Evolutionary conservation across 1,140 invertebrate genomes (phyloP), one percentile per base, ranked within the genome.

Genomic region (Eriocheir sinensis): DNA sequence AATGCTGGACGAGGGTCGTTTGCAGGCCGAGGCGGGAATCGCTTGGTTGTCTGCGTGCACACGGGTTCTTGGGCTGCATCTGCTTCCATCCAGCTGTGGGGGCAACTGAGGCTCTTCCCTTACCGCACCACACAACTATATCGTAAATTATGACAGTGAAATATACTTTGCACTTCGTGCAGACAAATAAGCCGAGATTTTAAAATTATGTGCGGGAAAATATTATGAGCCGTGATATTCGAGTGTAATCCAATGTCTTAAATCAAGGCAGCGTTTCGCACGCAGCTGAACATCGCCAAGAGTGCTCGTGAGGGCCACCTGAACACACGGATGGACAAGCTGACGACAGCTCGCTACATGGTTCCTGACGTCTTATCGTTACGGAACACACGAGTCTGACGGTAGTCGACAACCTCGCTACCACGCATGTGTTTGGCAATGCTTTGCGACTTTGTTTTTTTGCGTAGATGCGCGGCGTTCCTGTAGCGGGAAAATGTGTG

Each of bases 271-370:
- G 40, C 4, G 12, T 38, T 15, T 30, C 83, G 15, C 40, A 36
- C 83, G 9, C 21, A 3, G 0, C 40, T 15, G 83, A 38, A 85
- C 83, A 41, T n/a, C 34, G 34, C 30, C 83, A 36, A 38, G 60
- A 72, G 60, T n/a, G 3, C 4, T 81, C 4, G 27, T 34, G 30
- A 15, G 40, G 40, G n/a, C n/a, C 34, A 83, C n/a, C 80, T 86
- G 83, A 12, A 89, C 38, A 89, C 38, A 89, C 38, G 40, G 38
- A 44, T 27, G n/a, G 41, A 89, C 41, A 53, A 44, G 21, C 48
- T 90, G 89, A 72, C 48, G 89, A 90, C 89, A 90, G 89, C 32
- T 72, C 41, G 32, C n/a, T 90, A 90, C 89, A 90, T 36, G 53
- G 38, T 72, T 90, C 60, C 36, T 72, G 48, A 72, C 48, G 53